These are phyloP conservation scores for Drosophila sp. DNA, from an alignment of 1,140 invertebrate genomes.

Conservation along the genomic window DNA sequence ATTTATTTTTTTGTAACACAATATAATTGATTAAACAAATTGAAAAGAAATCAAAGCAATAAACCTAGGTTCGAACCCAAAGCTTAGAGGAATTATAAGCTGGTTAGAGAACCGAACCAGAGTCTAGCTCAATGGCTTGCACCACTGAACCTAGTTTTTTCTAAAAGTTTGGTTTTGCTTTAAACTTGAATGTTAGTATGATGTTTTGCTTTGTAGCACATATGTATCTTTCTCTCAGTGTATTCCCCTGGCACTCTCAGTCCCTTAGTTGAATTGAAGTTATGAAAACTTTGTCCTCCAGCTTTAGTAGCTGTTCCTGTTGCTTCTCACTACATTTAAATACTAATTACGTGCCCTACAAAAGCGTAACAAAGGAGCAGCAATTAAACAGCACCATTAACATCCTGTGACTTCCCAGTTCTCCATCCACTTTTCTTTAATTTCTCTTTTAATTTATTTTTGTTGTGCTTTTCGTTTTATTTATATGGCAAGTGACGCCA, in stretches of 20 bases:
- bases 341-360: slow-evolving; percentile 60
- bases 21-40: no score
- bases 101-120: no score
- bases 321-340: slow-evolving; percentile 55
- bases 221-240: neutral
- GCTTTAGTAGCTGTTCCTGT: neutral
- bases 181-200: no score
- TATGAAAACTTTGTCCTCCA: slow-evolving; percentile 64
- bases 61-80: no score
- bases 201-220: no score
- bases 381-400: slow-evolving; percentile 30
- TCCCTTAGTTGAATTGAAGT: slow-evolving; percentile 42
- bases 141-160: no score
- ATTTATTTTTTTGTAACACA: no score
- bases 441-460: no score
- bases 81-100: no score
- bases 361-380: slow-evolving; percentile 36
- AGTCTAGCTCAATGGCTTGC: no score
- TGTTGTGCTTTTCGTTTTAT: neutral
- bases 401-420: neutral
- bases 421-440: neutral
- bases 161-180: no score
- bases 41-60: no score
- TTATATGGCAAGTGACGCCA: slow-evolving; percentile 39
- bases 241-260: neutral